These are phyloP conservation scores for Brachionus paranguensis DNA, from an alignment of 1,140 invertebrate species.

Conservation along the genomic window DNA sequence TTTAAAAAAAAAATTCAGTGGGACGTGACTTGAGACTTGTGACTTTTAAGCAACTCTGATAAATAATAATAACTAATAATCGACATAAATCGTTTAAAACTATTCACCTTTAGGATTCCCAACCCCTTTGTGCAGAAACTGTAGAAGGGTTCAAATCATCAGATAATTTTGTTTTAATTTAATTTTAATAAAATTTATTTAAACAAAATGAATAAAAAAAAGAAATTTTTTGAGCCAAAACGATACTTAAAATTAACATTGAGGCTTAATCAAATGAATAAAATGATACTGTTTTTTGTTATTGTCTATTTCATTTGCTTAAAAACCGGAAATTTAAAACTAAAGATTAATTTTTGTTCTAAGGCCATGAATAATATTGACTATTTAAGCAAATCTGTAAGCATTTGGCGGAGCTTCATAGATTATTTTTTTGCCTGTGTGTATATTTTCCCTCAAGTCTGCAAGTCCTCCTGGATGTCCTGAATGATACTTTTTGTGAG, in stretches of 20 bases:
- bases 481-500: slow-evolving; percentile 24
- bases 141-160: too few relatives aligned
- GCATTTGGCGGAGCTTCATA: slow-evolving; percentile 36
- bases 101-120: too few relatives aligned
- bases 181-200: not conserved
- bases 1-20: too few relatives aligned
- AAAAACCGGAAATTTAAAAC: not conserved
- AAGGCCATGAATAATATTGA: not conserved
- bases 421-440: slow-evolving; percentile 25
- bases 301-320: not conserved
- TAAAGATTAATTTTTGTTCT: not conserved
- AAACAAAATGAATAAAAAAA: not conserved
- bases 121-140: too few relatives aligned
- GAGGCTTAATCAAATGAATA: not conserved
- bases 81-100: too few relatives aligned
- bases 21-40: too few relatives aligned
- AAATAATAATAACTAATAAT: too few relatives aligned
- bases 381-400: slow-evolving; percentile 20
- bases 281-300: not conserved
- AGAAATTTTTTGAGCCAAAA: not conserved
- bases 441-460: not conserved
- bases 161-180: not conserved
- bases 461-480: not conserved
- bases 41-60: too few relatives aligned
- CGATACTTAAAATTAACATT: not conserved